A percentile compares a stretch with the other conserved stretches of the same genome.
phyloP scores from a whole-genome alignment of 2,113 vertebrate species.

The Potamarius usumacintae region DNA sequence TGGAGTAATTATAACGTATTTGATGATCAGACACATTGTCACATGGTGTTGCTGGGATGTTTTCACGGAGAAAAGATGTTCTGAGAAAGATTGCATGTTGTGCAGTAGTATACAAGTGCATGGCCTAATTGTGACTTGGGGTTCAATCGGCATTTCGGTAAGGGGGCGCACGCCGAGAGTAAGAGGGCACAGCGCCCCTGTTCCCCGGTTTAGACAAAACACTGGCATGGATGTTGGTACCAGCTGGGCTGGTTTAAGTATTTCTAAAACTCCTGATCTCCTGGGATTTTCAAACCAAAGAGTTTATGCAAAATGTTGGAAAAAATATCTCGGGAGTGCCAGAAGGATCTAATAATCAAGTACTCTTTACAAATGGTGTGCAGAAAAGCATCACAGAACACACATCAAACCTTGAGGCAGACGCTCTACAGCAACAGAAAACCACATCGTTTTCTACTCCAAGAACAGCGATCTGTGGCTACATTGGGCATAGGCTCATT shows the following conservation, averaged over 20 bases:
- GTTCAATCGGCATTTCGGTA: no score
- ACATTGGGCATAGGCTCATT: background rate
- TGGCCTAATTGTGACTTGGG: no score
- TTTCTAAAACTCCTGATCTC: background rate
- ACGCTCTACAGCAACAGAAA: background rate
- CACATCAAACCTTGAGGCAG: background rate
- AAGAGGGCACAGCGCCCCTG: no score
- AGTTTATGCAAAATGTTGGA: background rate
- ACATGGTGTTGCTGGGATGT: no score
- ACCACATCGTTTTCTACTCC: background rate
- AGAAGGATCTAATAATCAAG: background rate
- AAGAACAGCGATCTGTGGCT: background rate
- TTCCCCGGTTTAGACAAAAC: no score
- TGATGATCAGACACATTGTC: no score
- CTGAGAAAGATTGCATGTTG: no score
- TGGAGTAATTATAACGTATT: no score
- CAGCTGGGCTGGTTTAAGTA: background rate
- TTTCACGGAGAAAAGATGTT: no score
- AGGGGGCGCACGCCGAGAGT: no score
- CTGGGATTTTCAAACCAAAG: background rate
- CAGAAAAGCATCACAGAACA: background rate
- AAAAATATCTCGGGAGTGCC: background rate
- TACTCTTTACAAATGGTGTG: background rate
- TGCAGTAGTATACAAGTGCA: no score
- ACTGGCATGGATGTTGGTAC: background rate